Conservation (phyloP, 2,888 invertebrate species). For the Falcaria lacertinaria region DNA sequence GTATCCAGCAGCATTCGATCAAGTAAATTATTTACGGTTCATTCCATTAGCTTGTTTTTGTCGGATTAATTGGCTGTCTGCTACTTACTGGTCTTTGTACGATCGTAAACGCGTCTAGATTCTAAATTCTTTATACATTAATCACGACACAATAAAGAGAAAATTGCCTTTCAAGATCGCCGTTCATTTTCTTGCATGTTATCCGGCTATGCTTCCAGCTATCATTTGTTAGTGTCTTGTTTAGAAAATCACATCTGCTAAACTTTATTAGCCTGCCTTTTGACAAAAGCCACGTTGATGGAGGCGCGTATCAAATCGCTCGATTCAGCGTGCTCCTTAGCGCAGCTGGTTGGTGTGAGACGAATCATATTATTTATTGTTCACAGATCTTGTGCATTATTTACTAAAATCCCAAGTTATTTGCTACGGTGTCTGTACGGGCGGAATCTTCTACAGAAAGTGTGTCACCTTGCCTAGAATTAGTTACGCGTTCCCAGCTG, state of each 20-base stretch:
- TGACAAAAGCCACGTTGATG: constrained; percentile 71
- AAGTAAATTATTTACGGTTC: constrained; percentile 20
- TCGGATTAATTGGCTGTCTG: constrained; percentile 10
- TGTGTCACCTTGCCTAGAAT: constrained; percentile 74
- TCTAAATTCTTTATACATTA: constrained; percentile 23
- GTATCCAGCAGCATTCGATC: constrained; percentile 31
- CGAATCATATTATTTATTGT: constrained; percentile 76
- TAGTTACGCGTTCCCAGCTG: constrained; percentile 61
- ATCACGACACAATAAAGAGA: constrained; percentile 46
- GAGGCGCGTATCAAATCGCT: constrained; percentile 76
- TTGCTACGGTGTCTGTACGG: constrained; percentile 48
- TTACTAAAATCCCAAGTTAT: constrained; percentile 69
- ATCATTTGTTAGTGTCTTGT: constrained; percentile 75
- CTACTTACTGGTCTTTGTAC: background rate
- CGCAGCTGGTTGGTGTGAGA: constrained; percentile 72
- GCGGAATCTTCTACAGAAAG: constrained; percentile 47
- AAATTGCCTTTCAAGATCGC: constrained; percentile 46
- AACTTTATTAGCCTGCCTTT: constrained; percentile 73
- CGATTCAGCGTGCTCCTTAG: constrained; percentile 71
- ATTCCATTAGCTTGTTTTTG: constrained; percentile 13
- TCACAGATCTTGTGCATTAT: constrained; percentile 67
- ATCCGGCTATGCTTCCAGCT: constrained; percentile 41
- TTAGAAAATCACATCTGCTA: constrained; percentile 77
- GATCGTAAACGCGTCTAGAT: background rate
- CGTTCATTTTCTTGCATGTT: constrained; percentile 47